Percentiles rank a stretch among this genome's conserved stretches.
Conservation (phyloP, 2,113 vertebrate genomes). For the Poicephalus gulielmi region DNA sequence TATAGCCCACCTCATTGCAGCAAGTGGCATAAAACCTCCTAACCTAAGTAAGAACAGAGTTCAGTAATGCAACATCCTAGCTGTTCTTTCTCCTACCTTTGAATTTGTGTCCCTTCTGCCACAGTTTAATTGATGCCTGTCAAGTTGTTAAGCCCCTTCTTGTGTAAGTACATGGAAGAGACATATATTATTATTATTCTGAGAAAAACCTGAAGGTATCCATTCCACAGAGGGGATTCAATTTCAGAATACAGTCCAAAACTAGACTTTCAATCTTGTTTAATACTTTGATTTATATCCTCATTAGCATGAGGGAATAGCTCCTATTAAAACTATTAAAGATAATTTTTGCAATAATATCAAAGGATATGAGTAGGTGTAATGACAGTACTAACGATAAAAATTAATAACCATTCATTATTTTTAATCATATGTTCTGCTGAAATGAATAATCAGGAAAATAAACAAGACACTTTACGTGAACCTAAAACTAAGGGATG, state of each 20-base stretch:
- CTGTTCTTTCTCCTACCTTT: not conserved
- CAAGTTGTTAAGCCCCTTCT: not conserved
- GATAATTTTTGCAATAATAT: conserved; percentile 62
- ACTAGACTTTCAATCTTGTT: conserved; percentile 13
- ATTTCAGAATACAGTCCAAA: not conserved
- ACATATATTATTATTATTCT: not conserved
- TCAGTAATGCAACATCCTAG: not conserved
- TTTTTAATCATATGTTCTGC: conserved; percentile 61
- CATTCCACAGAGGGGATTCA: not conserved
- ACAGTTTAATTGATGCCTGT: not conserved
- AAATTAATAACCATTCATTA: conserved; percentile 67
- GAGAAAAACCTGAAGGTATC: not conserved
- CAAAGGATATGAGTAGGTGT: conserved; percentile 54
- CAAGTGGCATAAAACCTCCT: not conserved
- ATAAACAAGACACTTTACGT: conserved; percentile 57
- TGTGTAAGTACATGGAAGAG: not conserved
- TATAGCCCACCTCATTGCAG: not conserved
- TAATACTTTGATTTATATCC: conserved; percentile 60
- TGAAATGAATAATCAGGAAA: conserved; percentile 59
- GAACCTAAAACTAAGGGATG: not conserved
- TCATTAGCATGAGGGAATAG: conserved; percentile 43
- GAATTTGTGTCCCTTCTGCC: not conserved
- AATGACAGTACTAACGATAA: conserved; percentile 39
- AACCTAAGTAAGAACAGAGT: not conserved
- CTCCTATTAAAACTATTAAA: conserved; percentile 63